Conservation (phyloP, 2,797 vertebrate genomes). For the Poecilia picta region DNA sequence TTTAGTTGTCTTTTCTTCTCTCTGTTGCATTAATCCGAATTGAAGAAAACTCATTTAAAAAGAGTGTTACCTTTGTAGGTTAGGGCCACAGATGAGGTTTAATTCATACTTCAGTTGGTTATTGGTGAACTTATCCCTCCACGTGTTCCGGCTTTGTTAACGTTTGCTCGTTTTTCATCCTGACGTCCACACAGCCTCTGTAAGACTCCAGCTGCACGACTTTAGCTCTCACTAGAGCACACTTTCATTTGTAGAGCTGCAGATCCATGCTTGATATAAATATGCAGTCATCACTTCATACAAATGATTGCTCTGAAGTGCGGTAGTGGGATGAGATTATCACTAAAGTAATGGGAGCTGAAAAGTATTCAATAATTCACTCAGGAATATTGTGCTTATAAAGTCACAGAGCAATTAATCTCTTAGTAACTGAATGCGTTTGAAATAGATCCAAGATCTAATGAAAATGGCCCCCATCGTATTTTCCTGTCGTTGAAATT, state of each 20-base stretch:
- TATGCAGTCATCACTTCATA: background rate
- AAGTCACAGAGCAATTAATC: background rate
- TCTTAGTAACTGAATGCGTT: background rate
- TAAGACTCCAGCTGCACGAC: background rate
- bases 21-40: constrained; percentile 60
- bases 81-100: constrained; percentile 27
- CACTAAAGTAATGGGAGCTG: background rate
- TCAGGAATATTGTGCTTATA: background rate
- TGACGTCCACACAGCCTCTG: constrained; percentile 16
- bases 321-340: background rate
- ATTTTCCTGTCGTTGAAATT: background rate
- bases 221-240: background rate
- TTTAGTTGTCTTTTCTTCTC: background rate
- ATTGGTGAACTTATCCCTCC: constrained; percentile 54
- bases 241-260: background rate
- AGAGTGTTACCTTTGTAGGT: constrained; percentile 36
- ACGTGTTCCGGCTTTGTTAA: constrained; percentile 57
- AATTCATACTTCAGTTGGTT: constrained; percentile 65
- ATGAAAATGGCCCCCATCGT: background rate
- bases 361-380: background rate
- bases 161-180: constrained; percentile 62
- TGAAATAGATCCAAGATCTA: background rate
- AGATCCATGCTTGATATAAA: background rate
- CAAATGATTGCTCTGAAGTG: constrained; percentile 2
- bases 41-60: constrained; percentile 39